Base-by-base conservation (phyloP, 1,140 invertebrate species). In the Orussus abietinus region DNA sequence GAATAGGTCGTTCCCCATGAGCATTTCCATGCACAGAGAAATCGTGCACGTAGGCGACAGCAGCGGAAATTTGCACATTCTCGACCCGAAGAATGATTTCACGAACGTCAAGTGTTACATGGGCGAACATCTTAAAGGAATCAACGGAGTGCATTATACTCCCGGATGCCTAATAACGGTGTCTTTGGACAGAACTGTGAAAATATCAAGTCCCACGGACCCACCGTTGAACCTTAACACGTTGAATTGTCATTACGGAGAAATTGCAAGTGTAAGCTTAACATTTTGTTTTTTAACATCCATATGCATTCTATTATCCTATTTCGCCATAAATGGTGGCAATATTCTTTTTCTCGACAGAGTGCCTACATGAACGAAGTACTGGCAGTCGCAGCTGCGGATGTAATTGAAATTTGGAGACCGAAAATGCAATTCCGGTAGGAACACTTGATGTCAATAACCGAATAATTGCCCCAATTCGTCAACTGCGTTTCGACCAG, bases 151-250 rank as follows among this genome's bases (percentile, higher is more conserved):
- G 38, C 55, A 65, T 42, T 31, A 47, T 20, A 22, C 54, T 31
- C 37, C 43, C 11, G 68, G 66, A 6, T 60, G 59, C 35, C 34
- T 71, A 6, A 65, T 72, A 4, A 72, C 69, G 1, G 57, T 59
- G 46, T 71, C 68, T 3, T 50, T 53, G 22, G 69, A 72, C 22
- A 55, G 53, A 14, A 67, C 62, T 17, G 63, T 70, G 4, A 48
- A 59, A 50, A 59, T 72, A 45, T 53, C 41, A 10, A 63, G 63
- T 35, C 61, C 69, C 3, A 72, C 68, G 1, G 61, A 69, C 49
- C 64, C 61, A 25, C 68, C 66, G 5, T 50, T 50, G 36, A 29
- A 37, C 4, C 21, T 72, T 4, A 38, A 46, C 6, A 57, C 51
- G 5, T 47, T 69, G n/a, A 26, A 30, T 6, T 62, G 53, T 22